Conservation (phyloP, 2,888 invertebrate species). For the Cryptus armator region DNA sequence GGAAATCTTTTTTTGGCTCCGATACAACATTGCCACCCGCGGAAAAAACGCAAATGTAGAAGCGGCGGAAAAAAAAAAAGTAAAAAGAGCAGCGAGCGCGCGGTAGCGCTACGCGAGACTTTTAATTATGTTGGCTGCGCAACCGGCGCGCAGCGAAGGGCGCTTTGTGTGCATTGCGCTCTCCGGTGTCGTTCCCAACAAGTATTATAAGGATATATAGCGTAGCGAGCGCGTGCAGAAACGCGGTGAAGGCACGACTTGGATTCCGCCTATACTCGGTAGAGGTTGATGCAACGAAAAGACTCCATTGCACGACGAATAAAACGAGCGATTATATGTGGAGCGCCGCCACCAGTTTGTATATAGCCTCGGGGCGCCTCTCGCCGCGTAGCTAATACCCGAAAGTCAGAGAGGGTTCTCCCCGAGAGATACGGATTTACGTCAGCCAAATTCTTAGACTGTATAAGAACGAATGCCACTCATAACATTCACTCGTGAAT, state of each 20-base stretch:
- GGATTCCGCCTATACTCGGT: constrained; percentile 34
- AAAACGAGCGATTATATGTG: constrained; percentile 55
- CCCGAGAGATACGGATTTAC: background rate
- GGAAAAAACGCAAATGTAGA: background rate
- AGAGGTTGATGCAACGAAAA: constrained; percentile 68
- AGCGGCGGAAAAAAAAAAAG: background rate
- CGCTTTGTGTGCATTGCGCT: constrained; percentile 31
- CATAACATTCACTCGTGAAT: background rate
- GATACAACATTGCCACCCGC: background rate
- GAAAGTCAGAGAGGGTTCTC: background rate
- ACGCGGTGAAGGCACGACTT: constrained; percentile 37
- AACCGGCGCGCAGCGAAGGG: constrained; percentile 25
- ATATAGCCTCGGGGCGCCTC: constrained; percentile 36
- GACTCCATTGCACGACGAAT: constrained; percentile 65
- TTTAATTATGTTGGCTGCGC: constrained; percentile 44
- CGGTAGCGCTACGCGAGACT: constrained; percentile 19
- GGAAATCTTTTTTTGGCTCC: background rate
- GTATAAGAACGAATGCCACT: background rate
- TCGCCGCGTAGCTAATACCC: constrained; percentile 11
- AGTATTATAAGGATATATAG: constrained; percentile 32
- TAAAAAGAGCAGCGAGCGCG: background rate
- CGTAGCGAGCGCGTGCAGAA: background rate
- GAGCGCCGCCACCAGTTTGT: constrained; percentile 48
- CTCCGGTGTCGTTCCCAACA: constrained; percentile 25
- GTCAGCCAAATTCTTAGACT: background rate